Percentiles rank a stretch among this genome's conserved stretches.
These are phyloP conservation scores for Bovichtus variegatus DNA, from an alignment of 2,797 vertebrate species.

Conservation along the genomic window DNA sequence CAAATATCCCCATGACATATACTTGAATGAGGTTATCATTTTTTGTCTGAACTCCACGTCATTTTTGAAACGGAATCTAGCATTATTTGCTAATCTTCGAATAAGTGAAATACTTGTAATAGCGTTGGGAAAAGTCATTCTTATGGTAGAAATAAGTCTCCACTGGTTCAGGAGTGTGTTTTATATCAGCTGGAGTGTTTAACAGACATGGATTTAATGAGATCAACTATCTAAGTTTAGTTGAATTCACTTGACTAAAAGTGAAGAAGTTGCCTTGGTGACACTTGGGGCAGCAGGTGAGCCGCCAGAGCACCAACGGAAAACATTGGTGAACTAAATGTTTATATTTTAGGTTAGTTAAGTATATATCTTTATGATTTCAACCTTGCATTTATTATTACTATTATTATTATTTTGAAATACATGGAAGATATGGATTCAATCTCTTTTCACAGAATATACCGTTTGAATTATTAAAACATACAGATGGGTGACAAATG, in stretches of 20 bases:
- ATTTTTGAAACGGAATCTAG: background rate
- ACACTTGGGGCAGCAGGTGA: no score
- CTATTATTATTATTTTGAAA: no score
- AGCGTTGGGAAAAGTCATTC: no score
- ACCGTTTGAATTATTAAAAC: background rate
- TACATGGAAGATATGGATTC: no score
- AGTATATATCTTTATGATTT: no score
- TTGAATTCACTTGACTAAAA: background rate
- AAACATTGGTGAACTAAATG: no score
- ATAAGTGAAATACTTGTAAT: background rate
- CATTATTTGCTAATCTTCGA: background rate
- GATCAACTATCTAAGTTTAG: background rate
- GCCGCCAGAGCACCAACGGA: no score
- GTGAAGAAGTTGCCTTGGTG: background rate
- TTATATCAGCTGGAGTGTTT: background rate
- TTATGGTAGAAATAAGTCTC: no score
- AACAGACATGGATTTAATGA: background rate
- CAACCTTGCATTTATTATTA: no score
- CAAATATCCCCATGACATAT: background rate
- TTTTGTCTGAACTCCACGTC: fast-evolving
- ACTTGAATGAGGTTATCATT: background rate
- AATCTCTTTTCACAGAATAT: no score
- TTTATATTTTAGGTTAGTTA: no score
- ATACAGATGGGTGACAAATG: background rate
- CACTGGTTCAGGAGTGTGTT: background rate